Percentiles rank a stretch among this genome's conserved stretches.
phyloP scores from a whole-genome alignment of 2,113 vertebrate species.

The Epinephelus lanceolatus region DNA sequence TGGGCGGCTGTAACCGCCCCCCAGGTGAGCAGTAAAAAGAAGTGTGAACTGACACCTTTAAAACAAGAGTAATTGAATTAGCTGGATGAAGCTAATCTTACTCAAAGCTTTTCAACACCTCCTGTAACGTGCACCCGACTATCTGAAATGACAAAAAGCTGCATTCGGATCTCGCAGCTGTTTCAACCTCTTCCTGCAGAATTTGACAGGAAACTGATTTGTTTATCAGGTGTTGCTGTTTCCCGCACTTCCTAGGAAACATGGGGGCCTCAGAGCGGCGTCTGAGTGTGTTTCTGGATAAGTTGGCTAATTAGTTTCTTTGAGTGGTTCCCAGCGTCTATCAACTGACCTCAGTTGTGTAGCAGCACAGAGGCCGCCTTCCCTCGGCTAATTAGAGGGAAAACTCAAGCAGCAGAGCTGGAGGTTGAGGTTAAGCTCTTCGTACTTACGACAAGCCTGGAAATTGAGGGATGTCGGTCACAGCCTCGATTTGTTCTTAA shows the following conservation, averaged over 20 bases:
- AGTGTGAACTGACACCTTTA: conserved; percentile 65
- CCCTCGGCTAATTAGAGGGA: conserved; percentile 72
- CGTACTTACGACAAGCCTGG: conserved; percentile 67
- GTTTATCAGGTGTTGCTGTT: conserved; percentile 49
- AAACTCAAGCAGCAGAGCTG: conserved; percentile 54
- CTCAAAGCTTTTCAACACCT: conserved; percentile 51
- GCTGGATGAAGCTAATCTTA: conserved; percentile 41
- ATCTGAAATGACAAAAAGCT: conserved; percentile 12
- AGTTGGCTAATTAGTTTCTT: conserved; percentile 70
- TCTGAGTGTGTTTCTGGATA: conserved; percentile 63
- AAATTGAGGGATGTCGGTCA: conserved; percentile 65
- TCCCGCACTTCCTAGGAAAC: conserved; percentile 33
- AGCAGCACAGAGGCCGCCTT: conserved; percentile 45
- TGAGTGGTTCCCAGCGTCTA: conserved; percentile 64
- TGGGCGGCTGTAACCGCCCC: conserved; percentile 34
- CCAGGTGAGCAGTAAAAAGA: conserved; percentile 70
- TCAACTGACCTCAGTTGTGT: conserved; percentile 65
- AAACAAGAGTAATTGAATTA: conserved; percentile 63
- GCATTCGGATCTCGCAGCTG: conserved; percentile 1
- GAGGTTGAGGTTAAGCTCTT: conserved; percentile 76
- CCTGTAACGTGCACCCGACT: conserved; percentile 22
- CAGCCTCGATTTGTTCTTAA: conserved; percentile 48
- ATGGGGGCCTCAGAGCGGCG: background rate
- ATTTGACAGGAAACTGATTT: conserved; percentile 57
- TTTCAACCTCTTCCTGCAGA: conserved; percentile 14